phyloP scores from a whole-genome alignment of 2,797 vertebrate species.

The Rhabdophis nuchalis region DNA sequence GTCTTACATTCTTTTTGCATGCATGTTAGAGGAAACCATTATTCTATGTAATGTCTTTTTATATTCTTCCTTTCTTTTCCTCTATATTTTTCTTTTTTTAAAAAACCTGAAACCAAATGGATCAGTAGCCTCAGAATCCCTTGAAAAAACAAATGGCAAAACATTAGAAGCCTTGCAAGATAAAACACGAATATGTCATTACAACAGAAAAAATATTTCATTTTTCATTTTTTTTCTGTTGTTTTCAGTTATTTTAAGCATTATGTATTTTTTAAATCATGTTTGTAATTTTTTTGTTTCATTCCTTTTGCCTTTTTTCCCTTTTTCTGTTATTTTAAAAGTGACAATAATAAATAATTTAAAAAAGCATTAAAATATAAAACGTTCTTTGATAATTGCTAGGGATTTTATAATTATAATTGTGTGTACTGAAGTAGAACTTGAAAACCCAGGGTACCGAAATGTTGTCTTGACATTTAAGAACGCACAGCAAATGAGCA shows the following conservation, averaged over 20 bases:
- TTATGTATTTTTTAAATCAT: too few relatives aligned
- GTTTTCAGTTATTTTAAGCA: too few relatives aligned
- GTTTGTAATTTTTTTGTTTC: too few relatives aligned
- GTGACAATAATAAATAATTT: too few relatives aligned
- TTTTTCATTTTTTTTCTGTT: too few relatives aligned
- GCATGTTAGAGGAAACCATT: neutral
- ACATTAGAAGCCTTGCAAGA: neutral
- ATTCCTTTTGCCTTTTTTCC: too few relatives aligned
- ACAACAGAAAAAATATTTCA: too few relatives aligned
- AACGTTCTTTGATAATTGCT: neutral
- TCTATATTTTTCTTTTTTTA: neutral
- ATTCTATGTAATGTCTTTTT: neutral
- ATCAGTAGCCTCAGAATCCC: neutral
- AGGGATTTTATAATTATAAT: neutral
- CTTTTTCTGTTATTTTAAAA: too few relatives aligned
- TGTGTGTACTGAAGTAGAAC: neutral
- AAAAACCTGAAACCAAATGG: neutral
- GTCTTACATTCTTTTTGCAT: neutral
- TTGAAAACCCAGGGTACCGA: neutral
- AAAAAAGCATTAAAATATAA: rapidly evolving
- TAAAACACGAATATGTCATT: too few relatives aligned
- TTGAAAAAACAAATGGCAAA: neutral
- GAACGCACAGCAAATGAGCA: neutral
- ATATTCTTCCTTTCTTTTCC: neutral
- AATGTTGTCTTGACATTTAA: neutral